These are phyloP conservation scores for Tiaroga cobitis DNA, from an alignment of 2,797 vertebrate species.

Conservation along the genomic window DNA sequence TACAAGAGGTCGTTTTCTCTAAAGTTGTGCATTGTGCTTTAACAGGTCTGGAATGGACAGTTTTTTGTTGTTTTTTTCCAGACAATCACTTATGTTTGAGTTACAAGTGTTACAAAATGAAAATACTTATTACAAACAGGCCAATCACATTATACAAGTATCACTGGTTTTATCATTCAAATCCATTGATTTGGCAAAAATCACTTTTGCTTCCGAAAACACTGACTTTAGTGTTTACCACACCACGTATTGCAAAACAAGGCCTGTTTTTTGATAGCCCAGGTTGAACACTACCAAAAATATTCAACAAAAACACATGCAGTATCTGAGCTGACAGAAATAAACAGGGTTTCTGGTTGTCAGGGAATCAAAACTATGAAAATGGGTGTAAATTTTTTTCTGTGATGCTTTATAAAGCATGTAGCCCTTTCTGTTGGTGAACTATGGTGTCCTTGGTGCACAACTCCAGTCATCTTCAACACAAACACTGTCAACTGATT, in stretches of 20 bases:
- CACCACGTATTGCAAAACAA: slow-evolving; percentile 4
- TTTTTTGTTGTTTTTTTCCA: neutral
- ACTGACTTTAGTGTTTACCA: slow-evolving; percentile 8
- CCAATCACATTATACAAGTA: slow-evolving; percentile 7
- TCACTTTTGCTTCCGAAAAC: neutral
- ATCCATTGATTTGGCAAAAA: neutral
- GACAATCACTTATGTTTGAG: neutral
- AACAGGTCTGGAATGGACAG: neutral
- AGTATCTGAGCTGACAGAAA: neutral
- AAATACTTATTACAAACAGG: slow-evolving; percentile 13
- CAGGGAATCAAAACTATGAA: neutral
- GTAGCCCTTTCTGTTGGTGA: slow-evolving; percentile 22
- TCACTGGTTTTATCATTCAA: neutral
- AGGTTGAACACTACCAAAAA: neutral
- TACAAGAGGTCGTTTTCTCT: slow-evolving; percentile 5
- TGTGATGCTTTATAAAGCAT: slow-evolving; percentile 7
- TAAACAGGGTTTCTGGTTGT: neutral
- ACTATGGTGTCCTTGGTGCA: neutral
- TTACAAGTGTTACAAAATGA: neutral
- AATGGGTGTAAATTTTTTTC: neutral
- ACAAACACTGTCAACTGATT: slow-evolving; percentile 36
- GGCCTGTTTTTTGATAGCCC: neutral
- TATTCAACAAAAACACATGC: neutral
- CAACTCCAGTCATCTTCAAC: slow-evolving; percentile 28
- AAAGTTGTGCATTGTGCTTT: slow-evolving; percentile 36